phyloP scores from a whole-genome alignment of 2,797 vertebrate species.

The Muscicapa striata region DNA sequence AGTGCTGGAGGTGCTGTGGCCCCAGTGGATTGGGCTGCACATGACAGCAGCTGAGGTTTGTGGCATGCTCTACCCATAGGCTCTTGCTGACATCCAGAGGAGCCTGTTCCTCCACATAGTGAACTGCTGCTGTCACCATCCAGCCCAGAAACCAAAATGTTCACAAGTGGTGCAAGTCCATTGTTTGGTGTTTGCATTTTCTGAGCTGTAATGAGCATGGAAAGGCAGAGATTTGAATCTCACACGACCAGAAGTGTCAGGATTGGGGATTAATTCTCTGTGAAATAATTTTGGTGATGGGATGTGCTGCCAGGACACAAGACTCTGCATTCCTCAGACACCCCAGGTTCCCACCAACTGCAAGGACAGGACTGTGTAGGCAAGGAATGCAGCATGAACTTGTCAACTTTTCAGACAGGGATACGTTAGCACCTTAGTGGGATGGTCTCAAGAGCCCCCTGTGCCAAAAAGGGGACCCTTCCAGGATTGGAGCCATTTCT shows the following conservation, averaged over 20 bases:
- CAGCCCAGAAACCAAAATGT: slow-evolving; percentile 28
- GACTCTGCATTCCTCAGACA: slow-evolving; percentile 1
- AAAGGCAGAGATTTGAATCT: slow-evolving; percentile 3
- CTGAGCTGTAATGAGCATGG: neutral
- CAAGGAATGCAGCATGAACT: neutral
- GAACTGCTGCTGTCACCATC: neutral
- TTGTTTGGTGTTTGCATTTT: neutral
- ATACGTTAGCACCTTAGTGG: neutral
- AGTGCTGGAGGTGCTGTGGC: neutral
- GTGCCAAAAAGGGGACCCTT: neutral
- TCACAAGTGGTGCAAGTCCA: neutral
- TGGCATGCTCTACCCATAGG: neutral
- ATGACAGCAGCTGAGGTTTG: neutral
- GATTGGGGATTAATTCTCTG: neutral
- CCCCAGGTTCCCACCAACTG: neutral
- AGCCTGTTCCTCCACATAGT: neutral
- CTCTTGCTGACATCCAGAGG: neutral
- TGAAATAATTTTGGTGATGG: neutral
- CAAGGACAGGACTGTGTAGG: neutral
- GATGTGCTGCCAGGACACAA: neutral
- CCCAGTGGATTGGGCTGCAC: neutral
- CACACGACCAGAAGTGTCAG: neutral
- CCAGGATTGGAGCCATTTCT: neutral
- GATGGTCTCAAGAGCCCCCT: neutral
- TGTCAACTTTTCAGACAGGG: neutral